phyloP scores from a whole-genome alignment of 2,113 vertebrate genomes.

The Otus sunia region DNA sequence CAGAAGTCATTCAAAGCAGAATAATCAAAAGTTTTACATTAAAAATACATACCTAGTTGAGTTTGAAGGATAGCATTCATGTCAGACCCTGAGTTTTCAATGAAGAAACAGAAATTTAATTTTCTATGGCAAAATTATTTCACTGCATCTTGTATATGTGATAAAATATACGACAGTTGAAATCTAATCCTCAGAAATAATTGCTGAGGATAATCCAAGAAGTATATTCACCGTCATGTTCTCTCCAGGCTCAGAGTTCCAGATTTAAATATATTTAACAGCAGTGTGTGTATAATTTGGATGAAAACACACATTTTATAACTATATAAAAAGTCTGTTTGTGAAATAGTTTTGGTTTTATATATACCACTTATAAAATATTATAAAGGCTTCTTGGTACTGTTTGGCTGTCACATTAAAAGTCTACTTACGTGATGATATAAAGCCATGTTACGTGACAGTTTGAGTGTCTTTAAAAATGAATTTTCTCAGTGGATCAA shows the following conservation, averaged over 20 bases:
- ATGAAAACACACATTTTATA: neutral
- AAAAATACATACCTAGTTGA: neutral
- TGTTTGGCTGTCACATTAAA: neutral
- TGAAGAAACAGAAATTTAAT: neutral
- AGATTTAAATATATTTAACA: neutral
- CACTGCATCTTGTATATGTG: neutral
- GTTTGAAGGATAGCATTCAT: neutral
- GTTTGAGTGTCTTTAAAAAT: neutral
- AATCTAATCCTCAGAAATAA: neutral
- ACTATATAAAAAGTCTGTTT: neutral
- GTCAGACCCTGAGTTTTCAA: neutral
- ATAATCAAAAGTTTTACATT: neutral
- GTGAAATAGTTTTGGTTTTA: neutral
- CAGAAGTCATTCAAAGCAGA: neutral
- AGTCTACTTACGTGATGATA: neutral
- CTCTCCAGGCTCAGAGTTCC: neutral
- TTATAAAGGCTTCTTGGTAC: neutral
- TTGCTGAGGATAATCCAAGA: neutral
- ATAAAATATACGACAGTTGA: neutral
- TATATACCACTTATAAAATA: neutral
- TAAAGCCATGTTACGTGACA: neutral
- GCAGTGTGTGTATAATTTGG: neutral
- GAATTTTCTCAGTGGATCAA: neutral
- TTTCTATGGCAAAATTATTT: neutral
- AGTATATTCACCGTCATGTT: neutral